Conservation (phyloP, 2,888 invertebrate genomes). For the Empis livida region DNA sequence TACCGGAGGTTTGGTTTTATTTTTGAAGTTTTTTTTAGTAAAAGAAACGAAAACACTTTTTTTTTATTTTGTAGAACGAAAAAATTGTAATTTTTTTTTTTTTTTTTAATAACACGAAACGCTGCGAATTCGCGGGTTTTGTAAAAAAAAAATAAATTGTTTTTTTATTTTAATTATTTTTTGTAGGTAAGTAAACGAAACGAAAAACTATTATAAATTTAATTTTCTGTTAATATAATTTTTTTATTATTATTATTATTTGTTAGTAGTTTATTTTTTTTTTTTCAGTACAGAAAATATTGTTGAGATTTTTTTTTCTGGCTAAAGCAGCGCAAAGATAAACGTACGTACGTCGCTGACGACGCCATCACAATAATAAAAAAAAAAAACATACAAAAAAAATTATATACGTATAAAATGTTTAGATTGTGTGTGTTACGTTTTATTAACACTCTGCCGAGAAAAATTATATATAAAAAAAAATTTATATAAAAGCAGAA, state of each 20-base stretch:
- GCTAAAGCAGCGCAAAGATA: not conserved
- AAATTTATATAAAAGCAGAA: too few relatives aligned
- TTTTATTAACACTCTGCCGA: too few relatives aligned
- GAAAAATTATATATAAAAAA: too few relatives aligned
- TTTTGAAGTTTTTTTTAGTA: too few relatives aligned
- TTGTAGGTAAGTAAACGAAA: not conserved
- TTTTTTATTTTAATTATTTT: not conserved
- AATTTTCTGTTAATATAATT: not conserved
- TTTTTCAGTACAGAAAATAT: not conserved
- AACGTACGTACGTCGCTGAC: not conserved
- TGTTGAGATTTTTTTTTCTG: too few relatives aligned
- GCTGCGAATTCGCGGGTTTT: too few relatives aligned
- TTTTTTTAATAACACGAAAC: too few relatives aligned
- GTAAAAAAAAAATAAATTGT: not conserved
- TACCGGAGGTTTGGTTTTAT: too few relatives aligned
- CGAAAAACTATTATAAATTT: not conserved
- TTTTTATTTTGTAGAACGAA: not conserved
- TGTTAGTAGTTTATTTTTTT: not conserved
- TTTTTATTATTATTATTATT: not conserved
- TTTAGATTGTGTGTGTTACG: too few relatives aligned
- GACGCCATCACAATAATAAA: not conserved
- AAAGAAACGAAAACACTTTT: too few relatives aligned
- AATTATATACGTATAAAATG: too few relatives aligned
- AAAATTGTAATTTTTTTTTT: not conserved
- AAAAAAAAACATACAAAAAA: too few relatives aligned